Evolutionary conservation across 2,113 vertebrate genomes (phyloP).

Genomic region (Lamprologus ornatipinnis): DNA sequence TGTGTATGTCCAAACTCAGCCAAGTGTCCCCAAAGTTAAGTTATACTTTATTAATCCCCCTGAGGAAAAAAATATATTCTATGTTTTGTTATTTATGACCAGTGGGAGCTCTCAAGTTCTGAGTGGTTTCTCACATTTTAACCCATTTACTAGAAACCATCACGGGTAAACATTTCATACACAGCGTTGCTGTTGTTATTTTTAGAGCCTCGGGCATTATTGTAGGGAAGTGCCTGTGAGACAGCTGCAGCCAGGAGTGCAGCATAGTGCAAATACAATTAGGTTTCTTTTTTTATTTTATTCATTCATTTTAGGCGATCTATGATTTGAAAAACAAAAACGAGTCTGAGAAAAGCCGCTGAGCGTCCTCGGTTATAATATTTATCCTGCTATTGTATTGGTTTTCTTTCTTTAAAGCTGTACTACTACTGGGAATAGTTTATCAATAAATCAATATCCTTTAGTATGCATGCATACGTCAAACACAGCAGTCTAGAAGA

Average conservation of each 20-base stretch:
- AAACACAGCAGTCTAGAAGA: not conserved
- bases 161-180: not conserved
- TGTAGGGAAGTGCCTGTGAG: not conserved
- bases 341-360: not conserved
- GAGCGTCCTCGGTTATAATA: accelerated
- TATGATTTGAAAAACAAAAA: not conserved
- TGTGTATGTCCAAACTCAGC: conserved; percentile 11
- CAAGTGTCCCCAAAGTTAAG: conserved; percentile 3
- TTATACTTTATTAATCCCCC: conserved; percentile 12
- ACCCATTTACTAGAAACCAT: not conserved
- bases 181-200: not conserved
- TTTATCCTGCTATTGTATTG: not conserved
- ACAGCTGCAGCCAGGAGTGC: not conserved
- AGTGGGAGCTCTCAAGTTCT: not conserved
- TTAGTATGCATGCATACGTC: not conserved
- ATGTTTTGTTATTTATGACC: not conserved
- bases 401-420: not conserved
- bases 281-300: not conserved
- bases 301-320: not conserved
- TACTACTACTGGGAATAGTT: no score
- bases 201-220: not conserved
- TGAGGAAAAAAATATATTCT: not conserved
- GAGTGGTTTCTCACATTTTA: not conserved
- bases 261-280: not conserved
- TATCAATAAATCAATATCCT: not conserved